phyloP scores from a whole-genome alignment of 2,113 vertebrate genomes.

The Condylura cristata region DNA sequence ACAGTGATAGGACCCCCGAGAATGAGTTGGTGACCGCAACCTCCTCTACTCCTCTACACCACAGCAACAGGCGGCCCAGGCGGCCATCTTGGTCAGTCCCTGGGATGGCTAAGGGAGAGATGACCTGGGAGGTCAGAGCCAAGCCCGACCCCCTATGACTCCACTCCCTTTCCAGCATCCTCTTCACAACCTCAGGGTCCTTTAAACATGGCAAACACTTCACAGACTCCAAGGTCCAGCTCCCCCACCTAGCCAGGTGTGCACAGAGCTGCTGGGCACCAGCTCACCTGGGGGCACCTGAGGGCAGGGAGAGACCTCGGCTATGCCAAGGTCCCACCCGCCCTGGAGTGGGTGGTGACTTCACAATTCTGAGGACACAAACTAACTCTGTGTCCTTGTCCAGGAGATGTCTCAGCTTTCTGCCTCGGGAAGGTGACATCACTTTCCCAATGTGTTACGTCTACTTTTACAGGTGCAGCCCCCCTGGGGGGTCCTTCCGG shows the following conservation, averaged over 20 bases:
- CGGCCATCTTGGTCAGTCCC: background rate
- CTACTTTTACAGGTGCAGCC: background rate
- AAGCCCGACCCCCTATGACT: background rate
- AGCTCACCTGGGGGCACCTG: background rate
- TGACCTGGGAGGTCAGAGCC: background rate
- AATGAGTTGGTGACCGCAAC: background rate
- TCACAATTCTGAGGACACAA: too few species aligned
- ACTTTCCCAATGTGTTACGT: background rate
- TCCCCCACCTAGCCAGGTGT: background rate
- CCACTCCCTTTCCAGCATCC: background rate
- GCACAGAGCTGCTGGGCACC: background rate
- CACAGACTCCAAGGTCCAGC: background rate
- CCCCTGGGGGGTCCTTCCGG: accelerated
- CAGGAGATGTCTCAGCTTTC: background rate
- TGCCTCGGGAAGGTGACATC: background rate
- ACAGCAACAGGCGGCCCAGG: background rate
- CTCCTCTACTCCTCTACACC: too few species aligned
- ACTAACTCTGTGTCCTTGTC: background rate
- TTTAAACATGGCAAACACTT: background rate
- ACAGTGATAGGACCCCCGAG: background rate
- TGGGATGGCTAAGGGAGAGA: too few species aligned
- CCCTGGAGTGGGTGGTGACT: background rate
- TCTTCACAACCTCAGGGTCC: background rate
- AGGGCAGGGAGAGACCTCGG: too few species aligned
- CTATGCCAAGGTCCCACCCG: accelerated